Evolutionary conservation across 2,888 invertebrate genomes (phyloP), one percentile per base, ranked within the genome.

Genomic region (Dinocampus coccinellae): DNA sequence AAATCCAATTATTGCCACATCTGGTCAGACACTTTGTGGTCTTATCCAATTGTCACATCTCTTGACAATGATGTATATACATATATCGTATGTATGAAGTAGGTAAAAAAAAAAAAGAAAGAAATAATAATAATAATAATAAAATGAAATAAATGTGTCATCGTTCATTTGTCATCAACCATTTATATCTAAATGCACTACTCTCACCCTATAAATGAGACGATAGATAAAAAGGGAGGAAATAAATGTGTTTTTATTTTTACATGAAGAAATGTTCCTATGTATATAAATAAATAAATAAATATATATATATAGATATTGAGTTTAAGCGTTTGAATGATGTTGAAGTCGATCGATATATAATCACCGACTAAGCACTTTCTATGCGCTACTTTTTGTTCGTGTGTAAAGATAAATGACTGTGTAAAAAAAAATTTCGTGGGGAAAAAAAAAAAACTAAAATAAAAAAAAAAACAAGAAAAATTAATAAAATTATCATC

Each of bases 141-240:
- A n/a, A n/a, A n/a, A n/a, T n/a, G n/a, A n/a, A 22, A 42, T 10
- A 13, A 34, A 52, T 11, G 39, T 66, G 66, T 57, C 66, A 66
- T 66, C 57, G 22, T 57, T 26, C 55, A 66, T 66, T 57, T 66
- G 57, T 66, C 66, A 66, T 34, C n/a, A 29, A 22, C 16, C 20
- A 10, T 24, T 39, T 57, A 36, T 39, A 16, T 22, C 22, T 20
- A 66, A 55, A 55, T 55, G 57, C 66, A 66, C 26, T 66, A 57
- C 39, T 66, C 33, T 39, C 66, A 39, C 57, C 57, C 66, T 26
- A 22, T 57, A 34, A n/a, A 34, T 16, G 47, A n/a, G 1, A 3
- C 16, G 3, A 66, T 26, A 47, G 22, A 55, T 22, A 26, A 66
- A 11, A 34, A 24, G 47, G 47, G 47, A 16, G 16, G 16, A 47